Base-by-base conservation (phyloP, 2,888 invertebrate species). In the Noctua pronuba region DNA sequence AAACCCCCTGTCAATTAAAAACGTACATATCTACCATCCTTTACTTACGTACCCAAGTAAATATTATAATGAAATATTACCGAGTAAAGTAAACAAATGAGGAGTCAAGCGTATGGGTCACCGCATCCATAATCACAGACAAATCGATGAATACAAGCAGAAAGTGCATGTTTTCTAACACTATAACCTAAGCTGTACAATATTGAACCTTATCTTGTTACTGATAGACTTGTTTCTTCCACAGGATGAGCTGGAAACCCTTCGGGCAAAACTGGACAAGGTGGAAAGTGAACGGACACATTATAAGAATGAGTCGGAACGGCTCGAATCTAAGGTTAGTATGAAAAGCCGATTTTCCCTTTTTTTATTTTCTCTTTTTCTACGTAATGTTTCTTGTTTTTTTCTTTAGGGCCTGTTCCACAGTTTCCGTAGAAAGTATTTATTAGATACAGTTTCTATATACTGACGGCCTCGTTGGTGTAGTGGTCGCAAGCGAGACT, bases 281-380 rank as follows among this genome's bases (percentile, higher is more conserved):
- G 96, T 99, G 90, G 99, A 99, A 93, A 97, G 97, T 91, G 99
- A 99, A 93, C 97, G 99, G 88, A 98, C 97, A 88, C 98, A 98
- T 89, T 97, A 98, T 93, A 99, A 99, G 96, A 98, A 98, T 92
- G 98, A 99, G 92, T 98, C 98, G 92, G 99, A 99, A 92, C 98
- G 98, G 95, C 97, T 99, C 88, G 99, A 99, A 95, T 97, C 98
- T 80, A 99, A 99, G 98, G 99, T 99, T 94, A 97, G 98, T 89
- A 41, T 46, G 81, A 74, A 77, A 72, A 79, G 7, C 67, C 41
- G 28, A 49, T 72, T 82, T 85, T 73, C 65, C 49, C 65, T 11
- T 65, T 62, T 62, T 73, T 64, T 55, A 44, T 71, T 75, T 83
- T 77, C 75, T 81, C 52, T 16, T 60, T 77, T 80, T 35, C 44